Evolutionary conservation across 2,888 invertebrate species (phyloP).

Genomic region (Polietes domitor): DNA sequence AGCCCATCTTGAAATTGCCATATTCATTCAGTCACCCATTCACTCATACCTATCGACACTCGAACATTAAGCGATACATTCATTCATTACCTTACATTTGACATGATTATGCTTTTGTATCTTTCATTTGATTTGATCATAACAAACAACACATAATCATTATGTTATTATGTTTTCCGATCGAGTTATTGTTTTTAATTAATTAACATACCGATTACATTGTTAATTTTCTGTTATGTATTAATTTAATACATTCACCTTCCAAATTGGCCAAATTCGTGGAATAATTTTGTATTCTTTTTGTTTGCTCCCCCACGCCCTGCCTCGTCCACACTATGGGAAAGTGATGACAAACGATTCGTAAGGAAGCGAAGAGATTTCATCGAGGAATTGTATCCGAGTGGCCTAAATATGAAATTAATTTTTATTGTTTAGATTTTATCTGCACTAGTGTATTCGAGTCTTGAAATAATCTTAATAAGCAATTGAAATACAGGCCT

Average conservation of each 20-base stretch:
- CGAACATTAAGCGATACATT: background rate
- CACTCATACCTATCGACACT: too few species aligned
- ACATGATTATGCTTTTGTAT: background rate
- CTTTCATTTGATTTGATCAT: background rate
- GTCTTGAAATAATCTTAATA: too few species aligned
- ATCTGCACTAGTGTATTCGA: too few species aligned
- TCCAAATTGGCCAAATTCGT: background rate
- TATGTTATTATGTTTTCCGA: background rate
- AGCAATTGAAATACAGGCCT: too few species aligned
- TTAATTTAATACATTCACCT: background rate
- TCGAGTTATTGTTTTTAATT: background rate
- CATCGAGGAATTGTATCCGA: too few species aligned
- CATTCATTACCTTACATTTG: background rate
- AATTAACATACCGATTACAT: constrained; percentile 4
- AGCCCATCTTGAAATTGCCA: constrained; percentile 5
- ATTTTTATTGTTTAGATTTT: too few species aligned
- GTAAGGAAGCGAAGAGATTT: too few species aligned
- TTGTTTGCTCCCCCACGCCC: background rate
- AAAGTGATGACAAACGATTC: too few species aligned
- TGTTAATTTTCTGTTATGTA: background rate
- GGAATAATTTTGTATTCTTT: background rate
- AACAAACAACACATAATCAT: background rate
- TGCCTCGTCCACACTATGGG: too few species aligned
- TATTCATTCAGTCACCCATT: background rate
- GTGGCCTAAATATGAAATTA: too few species aligned